Conservation (phyloP, 2,113 vertebrate species). For the Anthoscopus minutus region DNA sequence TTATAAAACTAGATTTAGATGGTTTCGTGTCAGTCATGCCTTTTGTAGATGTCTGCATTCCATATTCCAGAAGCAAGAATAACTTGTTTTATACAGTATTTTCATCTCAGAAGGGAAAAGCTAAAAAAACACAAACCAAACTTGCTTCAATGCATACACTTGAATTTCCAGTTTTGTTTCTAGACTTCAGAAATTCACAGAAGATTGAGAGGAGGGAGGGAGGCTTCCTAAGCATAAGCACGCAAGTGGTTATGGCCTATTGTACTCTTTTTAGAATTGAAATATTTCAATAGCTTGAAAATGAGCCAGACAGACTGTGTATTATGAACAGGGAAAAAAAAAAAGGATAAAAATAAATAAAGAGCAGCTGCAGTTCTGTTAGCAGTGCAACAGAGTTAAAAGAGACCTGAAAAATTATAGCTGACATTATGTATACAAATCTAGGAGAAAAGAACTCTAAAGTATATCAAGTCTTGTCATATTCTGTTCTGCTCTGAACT, state of each 20-base stretch:
- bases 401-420: conserved; percentile 19
- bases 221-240: not conserved
- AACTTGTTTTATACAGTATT: not conserved
- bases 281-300: conserved; percentile 46
- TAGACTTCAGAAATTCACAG: not conserved
- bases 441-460: not conserved
- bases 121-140: not conserved
- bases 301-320: conserved; percentile 17
- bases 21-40: not conserved
- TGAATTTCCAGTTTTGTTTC: not conserved
- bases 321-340: not conserved
- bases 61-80: not conserved
- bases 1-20: not conserved
- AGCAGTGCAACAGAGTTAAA: conserved; percentile 15
- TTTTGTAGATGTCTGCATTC: not conserved
- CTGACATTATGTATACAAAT: not conserved
- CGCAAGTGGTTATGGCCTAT: conserved; percentile 1
- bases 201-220: not conserved
- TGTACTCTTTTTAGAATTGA: conserved; percentile 17
- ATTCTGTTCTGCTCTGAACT: not conserved
- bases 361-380: conserved; percentile 33
- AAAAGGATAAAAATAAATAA: conserved; percentile 27
- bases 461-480: not conserved
- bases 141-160: not conserved
- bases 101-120: not conserved